These are phyloP conservation scores for Drosophila nikananu DNA, from an alignment of 1,140 invertebrate species.

Conservation along the genomic window DNA sequence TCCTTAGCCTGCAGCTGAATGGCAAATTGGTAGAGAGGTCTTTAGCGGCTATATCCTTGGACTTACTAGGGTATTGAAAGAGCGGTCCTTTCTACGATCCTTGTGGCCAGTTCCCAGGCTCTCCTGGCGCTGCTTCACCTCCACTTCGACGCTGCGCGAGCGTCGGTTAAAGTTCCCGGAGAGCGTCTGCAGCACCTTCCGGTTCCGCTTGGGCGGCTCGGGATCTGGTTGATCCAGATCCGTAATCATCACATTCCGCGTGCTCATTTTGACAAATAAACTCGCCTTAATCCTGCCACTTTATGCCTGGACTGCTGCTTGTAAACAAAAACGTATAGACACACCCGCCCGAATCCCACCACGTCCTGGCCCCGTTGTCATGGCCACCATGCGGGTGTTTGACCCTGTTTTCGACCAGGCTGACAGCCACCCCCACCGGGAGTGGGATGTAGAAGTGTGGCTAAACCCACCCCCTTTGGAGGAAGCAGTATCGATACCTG, in stretches of 20 bases:
- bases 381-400: conserved; percentile 49
- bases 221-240: conserved; percentile 70
- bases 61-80: conserved; percentile 71
- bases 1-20: conserved; percentile 80
- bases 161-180: conserved; percentile 75
- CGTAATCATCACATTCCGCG: conserved; percentile 65
- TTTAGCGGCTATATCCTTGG: no score
- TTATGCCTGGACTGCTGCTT: conserved; percentile 38
- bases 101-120: conserved; percentile 13
- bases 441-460: neutral
- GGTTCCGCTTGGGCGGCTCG: conserved; percentile 52
- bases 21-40: no score
- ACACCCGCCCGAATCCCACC: conserved; percentile 20
- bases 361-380: conserved; percentile 44
- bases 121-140: conserved; percentile 43
- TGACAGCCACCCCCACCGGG: conserved; percentile 11
- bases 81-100: conserved; percentile 47
- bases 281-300: conserved; percentile 37
- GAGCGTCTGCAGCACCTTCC: conserved; percentile 75
- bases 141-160: conserved; percentile 69
- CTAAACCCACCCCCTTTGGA: neutral
- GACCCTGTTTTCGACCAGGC: conserved; percentile 52
- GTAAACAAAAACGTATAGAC: conserved; percentile 55
- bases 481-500: conserved; percentile 8
- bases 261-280: conserved; percentile 31